Conservation (phyloP, 2,888 invertebrate genomes). For the Parnassius smintheus region DNA sequence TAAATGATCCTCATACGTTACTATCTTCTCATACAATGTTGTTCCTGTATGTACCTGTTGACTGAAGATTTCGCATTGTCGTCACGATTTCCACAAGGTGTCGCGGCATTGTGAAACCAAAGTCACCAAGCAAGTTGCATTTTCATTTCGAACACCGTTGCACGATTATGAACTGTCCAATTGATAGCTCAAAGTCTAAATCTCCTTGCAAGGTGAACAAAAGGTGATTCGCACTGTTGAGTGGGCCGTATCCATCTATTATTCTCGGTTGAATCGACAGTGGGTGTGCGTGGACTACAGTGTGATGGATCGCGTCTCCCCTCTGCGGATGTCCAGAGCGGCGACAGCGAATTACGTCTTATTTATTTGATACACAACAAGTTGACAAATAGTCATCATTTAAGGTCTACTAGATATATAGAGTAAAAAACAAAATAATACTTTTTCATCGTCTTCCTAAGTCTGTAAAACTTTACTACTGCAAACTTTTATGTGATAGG, state of each 20-base stretch:
- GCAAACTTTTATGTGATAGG: too few relatives aligned
- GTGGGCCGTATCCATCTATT: conserved; percentile 6
- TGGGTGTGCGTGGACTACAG: conserved; percentile 9
- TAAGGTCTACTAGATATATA: not conserved
- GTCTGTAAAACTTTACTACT: too few relatives aligned
- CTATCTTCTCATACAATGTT: conserved; percentile 6
- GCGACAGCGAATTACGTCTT: conserved; percentile 13
- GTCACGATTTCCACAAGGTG: conserved; percentile 21
- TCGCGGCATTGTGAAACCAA: conserved; percentile 8
- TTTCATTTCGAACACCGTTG: not conserved
- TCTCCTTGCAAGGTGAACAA: not conserved
- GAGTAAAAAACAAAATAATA: too few relatives aligned
- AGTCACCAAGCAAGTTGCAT: not conserved
- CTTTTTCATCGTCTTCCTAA: too few relatives aligned
- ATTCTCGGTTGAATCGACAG: conserved; percentile 5
- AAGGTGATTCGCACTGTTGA: not conserved
- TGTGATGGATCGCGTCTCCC: conserved; percentile 8
- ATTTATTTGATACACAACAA: conserved; percentile 5
- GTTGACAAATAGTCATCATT: conserved; percentile 5
- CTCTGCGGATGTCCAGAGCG: conserved; percentile 6
- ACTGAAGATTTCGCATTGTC: conserved; percentile 8
- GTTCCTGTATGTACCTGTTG: conserved; percentile 1
- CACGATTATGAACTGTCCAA: not conserved
- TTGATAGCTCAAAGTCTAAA: not conserved
- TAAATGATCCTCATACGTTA: not conserved